Base-by-base conservation (phyloP, 2,888 invertebrate genomes). In the Sinohyriopsis cumingii region DNA sequence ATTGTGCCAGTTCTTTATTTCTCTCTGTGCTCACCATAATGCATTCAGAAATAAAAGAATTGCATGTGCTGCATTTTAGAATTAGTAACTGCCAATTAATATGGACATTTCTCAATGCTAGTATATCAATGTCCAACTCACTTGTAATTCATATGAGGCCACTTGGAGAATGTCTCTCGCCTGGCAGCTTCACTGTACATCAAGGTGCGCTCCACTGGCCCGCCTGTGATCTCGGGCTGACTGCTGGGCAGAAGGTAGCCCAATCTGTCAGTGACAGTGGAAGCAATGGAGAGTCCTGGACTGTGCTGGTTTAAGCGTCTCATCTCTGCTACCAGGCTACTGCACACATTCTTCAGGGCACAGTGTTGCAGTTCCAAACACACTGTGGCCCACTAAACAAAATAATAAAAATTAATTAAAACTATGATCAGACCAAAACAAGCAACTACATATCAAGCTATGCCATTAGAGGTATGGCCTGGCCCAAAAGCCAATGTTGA, bases 61-160 rank as follows among this genome's bases (percentile, higher is more conserved):
- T 3, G 45, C 45, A 45, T 45, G 45, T 45, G 45, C 45, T 45
- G 45, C 15, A 15, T 15, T 45, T 2, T 45, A 15, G 45, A 45
- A 15, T 12, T 45, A 15, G 45, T 45, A 12, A 45, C 45, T 45
- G 45, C 15, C 45, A 45, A 4, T 45, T 12, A 12, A 45, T 3
- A 3, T 45, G 45, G 45, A 45, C 15, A 45, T 45, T 12, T 45
- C 45, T 45, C 45, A 45, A 45, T 45, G 12, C 15, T 45, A 45
- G 15, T 45, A 33, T 33, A 9, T 33, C 9, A 45, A 45, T 45
- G 45, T 12, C 54, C 54, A 55, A 75, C 84, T 75, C 91, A 96
- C 95, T 97, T 97, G 91, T 97, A 97, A 90, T 96, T 96, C 95
- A 96, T 96, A 88, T 97, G 97, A 3, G 97, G 97, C 98, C 97